Percentiles rank a stretch among this genome's conserved stretches.
These are phyloP conservation scores for Melanostigma gelatinosum DNA, from an alignment of 2,113 vertebrate genomes.

Conservation along the genomic window DNA sequence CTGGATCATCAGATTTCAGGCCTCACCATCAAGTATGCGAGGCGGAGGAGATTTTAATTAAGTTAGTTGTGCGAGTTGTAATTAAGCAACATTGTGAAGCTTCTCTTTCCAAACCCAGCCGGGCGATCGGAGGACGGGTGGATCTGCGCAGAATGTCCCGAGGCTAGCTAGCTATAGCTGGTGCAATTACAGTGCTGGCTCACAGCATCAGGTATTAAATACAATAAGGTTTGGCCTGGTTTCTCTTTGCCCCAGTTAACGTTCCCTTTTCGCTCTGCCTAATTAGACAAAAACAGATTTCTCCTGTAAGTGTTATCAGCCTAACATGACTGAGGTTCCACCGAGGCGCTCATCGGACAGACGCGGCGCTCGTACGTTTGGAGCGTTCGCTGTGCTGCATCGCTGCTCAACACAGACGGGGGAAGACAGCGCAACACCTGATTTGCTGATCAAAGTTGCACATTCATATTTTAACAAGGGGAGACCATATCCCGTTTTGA, in stretches of 20 bases:
- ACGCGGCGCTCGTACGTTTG: conserved; percentile 14
- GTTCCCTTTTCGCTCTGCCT: conserved; percentile 47
- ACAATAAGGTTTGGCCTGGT: conserved; percentile 63
- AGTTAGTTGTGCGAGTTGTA: conserved; percentile 57
- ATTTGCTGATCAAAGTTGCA: conserved; percentile 64
- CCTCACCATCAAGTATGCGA: conserved; percentile 19
- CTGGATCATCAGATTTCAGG: conserved; percentile 37
- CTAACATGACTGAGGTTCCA: conserved; percentile 20
- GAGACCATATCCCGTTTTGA: conserved; percentile 35
- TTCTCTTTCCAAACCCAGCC: conserved; percentile 53
- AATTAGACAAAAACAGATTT: conserved; percentile 66
- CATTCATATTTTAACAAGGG: conserved; percentile 64
- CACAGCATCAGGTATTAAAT: conserved; percentile 69
- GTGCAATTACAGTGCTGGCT: conserved; percentile 73
- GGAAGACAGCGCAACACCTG: conserved; percentile 54
- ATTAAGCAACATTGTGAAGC: conserved; percentile 58
- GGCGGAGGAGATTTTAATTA: conserved; percentile 49
- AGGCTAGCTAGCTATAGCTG: conserved; percentile 59
- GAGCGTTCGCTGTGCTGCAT: conserved; percentile 3
- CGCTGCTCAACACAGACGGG: not conserved
- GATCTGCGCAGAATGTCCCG: conserved; percentile 59
- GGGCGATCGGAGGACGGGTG: conserved; percentile 53
- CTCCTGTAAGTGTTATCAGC: conserved; percentile 39
- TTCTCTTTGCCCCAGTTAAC: conserved; percentile 69
- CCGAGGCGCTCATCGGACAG: conserved; percentile 28